These are phyloP conservation scores for Thunnus maccoyii DNA, from an alignment of 2,113 vertebrate genomes.

Conservation along the genomic window DNA sequence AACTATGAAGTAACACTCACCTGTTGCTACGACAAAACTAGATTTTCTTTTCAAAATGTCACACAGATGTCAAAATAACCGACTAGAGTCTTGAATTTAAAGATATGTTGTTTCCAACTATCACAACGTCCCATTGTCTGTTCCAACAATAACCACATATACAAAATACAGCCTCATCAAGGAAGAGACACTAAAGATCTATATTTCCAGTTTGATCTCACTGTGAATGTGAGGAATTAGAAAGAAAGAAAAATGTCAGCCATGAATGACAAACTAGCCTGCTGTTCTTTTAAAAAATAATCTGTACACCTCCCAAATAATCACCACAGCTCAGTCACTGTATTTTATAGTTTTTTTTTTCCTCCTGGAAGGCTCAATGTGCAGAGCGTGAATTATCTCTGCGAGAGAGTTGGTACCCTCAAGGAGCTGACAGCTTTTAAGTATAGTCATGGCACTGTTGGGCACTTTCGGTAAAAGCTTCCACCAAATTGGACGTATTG, in stretches of 20 bases:
- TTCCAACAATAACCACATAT: background rate
- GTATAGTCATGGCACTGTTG: too few relatives aligned
- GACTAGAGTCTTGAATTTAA: too few relatives aligned
- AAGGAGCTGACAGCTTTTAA: too few relatives aligned
- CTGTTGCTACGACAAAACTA: too few relatives aligned
- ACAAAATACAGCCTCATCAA: background rate
- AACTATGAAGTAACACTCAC: too few relatives aligned
- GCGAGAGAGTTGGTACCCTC: too few relatives aligned
- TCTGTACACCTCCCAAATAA: background rate
- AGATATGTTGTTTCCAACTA: too few relatives aligned
- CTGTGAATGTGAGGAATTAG: too few relatives aligned
- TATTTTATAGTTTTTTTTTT: background rate
- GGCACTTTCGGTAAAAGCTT: background rate
- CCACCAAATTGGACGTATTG: background rate
- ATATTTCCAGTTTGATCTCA: background rate
- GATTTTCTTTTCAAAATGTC: too few relatives aligned
- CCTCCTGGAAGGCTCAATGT: background rate
- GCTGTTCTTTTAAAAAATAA: background rate
- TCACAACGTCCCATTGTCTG: too few relatives aligned
- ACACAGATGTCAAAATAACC: too few relatives aligned
- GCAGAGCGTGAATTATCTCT: background rate
- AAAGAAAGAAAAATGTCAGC: background rate
- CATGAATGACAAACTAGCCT: background rate
- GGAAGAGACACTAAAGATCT: background rate
- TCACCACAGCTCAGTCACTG: background rate